Percentiles rank a stretch among this genome's conserved stretches.
These are phyloP conservation scores for Pipistrellus pygmaeus DNA, from an alignment of 2,797 vertebrate genomes.

Conservation along the genomic window DNA sequence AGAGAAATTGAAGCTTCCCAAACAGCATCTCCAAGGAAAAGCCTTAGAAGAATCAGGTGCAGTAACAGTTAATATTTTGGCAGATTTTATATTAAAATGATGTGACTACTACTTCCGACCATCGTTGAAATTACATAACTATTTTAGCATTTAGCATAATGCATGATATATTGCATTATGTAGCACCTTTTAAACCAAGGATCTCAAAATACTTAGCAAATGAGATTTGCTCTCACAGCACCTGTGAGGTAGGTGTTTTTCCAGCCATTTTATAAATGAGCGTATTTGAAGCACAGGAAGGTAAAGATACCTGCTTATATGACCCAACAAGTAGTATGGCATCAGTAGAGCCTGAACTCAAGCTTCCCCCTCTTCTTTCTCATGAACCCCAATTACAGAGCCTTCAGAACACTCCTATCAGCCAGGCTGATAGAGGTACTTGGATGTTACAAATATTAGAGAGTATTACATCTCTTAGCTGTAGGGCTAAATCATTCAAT, in stretches of 20 bases:
- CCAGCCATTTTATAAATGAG: slow-evolving; percentile 60
- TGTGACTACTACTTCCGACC: slow-evolving; percentile 40
- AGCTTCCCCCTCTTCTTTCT: neutral
- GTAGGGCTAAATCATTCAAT: slow-evolving; percentile 10
- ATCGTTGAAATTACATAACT: neutral
- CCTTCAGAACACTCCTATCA: neutral
- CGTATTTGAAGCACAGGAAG: slow-evolving; percentile 55
- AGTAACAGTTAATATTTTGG: slow-evolving; percentile 43
- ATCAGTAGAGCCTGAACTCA: neutral
- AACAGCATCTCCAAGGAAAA: slow-evolving; percentile 18
- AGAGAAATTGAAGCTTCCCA: neutral
- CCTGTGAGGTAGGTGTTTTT: slow-evolving; percentile 76
- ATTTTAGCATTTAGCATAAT: slow-evolving; percentile 70
- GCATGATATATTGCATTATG: slow-evolving; percentile 31
- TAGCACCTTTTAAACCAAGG: slow-evolving; percentile 80
- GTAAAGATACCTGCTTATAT: neutral
- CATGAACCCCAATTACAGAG: neutral
- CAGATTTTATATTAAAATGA: slow-evolving; percentile 48
- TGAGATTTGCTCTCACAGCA: slow-evolving; percentile 74
- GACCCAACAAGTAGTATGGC: neutral
- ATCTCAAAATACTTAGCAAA: slow-evolving; percentile 74
- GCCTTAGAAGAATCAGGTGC: slow-evolving; percentile 48
- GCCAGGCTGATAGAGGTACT: neutral
- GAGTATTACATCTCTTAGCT: neutral
- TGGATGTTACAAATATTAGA: neutral